Percentiles rank a stretch among this genome's conserved stretches.
Conservation (phyloP, 2,797 vertebrate species). For the Tadarida brasiliensis region DNA sequence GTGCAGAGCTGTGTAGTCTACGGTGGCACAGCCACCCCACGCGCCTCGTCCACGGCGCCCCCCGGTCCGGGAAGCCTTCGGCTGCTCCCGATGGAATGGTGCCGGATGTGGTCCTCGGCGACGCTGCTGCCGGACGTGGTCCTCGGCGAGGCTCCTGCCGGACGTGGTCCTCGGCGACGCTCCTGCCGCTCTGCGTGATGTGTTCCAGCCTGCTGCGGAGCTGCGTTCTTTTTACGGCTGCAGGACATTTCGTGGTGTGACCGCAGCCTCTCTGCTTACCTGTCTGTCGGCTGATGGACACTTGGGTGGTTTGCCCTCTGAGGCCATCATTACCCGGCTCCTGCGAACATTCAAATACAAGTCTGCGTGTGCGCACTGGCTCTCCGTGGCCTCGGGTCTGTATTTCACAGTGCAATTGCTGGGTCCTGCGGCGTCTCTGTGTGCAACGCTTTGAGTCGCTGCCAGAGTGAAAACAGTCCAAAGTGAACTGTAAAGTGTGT, state of each 20-base stretch:
- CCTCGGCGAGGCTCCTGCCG: no score
- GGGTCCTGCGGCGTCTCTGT: accelerated
- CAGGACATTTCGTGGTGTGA: background rate
- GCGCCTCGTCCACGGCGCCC: no score
- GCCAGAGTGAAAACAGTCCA: background rate
- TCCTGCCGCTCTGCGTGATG: background rate
- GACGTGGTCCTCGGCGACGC: no score
- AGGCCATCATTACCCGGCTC: background rate
- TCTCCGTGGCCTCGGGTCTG: accelerated
- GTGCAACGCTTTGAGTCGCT: background rate
- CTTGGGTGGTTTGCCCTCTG: background rate
- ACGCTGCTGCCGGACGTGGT: no score
- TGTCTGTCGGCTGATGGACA: accelerated
- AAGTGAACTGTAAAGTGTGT: accelerated
- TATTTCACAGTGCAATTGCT: no score
- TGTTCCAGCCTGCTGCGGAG: accelerated
- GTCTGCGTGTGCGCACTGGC: background rate
- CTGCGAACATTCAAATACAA: background rate
- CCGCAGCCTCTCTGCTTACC: background rate
- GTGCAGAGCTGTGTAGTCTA: no score
- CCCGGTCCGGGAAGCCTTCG: no score
- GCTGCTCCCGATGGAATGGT: no score
- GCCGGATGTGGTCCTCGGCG: accelerated
- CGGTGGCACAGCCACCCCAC: no score
- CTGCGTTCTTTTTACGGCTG: background rate